A percentile compares a stretch with the other conserved stretches of the same genome.
phyloP scores from a whole-genome alignment of 2,113 vertebrate species.

The Gasterosteus nipponicus region DNA sequence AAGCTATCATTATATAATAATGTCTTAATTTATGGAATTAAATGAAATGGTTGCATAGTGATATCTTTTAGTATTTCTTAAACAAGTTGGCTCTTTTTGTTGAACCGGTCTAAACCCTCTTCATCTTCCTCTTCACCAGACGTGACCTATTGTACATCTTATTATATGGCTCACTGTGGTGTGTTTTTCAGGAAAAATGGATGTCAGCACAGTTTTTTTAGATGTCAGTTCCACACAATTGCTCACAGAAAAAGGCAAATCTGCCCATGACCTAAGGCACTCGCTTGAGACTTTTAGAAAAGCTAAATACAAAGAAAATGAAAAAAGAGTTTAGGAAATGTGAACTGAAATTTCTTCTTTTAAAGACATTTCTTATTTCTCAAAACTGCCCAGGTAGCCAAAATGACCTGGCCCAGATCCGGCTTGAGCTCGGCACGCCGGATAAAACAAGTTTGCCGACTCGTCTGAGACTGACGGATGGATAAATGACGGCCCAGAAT shows the following conservation, averaged over 20 bases:
- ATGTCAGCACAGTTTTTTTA: not conserved
- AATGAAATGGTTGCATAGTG: not conserved
- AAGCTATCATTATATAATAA: not conserved
- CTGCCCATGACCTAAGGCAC: conserved; percentile 14
- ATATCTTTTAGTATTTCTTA: not conserved
- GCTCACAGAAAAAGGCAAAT: conserved; percentile 10
- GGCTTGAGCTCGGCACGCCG: no score
- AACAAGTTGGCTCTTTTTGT: not conserved
- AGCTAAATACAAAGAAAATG: not conserved
- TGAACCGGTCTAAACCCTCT: not conserved
- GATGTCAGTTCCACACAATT: conserved; percentile 8
- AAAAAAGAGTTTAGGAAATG: not conserved
- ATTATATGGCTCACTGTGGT: not conserved
- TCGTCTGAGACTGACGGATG: no score
- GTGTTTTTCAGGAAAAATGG: not conserved
- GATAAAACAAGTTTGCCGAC: no score
- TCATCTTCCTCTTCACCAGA: conserved; percentile 13
- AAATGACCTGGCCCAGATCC: no score
- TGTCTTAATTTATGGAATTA: not conserved
- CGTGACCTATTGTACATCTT: not conserved
- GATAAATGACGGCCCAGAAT: no score
- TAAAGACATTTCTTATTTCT: no score
- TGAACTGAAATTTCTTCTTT: not conserved
- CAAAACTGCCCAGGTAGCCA: no score
- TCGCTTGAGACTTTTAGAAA: conserved; percentile 6